These are phyloP conservation scores for Garrulus glandarius DNA, from an alignment of 2,797 vertebrate species.

Conservation along the genomic window DNA sequence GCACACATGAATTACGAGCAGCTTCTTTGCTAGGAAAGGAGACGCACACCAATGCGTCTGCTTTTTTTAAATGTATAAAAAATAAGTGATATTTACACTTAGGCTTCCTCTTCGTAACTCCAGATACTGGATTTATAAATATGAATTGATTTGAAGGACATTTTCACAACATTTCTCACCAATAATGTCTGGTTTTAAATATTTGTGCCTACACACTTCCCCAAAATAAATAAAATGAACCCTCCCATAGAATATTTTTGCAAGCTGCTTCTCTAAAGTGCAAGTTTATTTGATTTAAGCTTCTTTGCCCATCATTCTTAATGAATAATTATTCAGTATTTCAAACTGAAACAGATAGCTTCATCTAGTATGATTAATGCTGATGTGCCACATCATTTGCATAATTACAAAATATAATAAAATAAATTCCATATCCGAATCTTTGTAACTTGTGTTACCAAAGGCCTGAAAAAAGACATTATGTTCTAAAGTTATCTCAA, in stretches of 20 bases:
- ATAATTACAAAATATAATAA: constrained; percentile 71
- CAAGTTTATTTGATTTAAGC: constrained; percentile 67
- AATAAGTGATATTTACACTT: background rate
- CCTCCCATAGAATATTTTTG: background rate
- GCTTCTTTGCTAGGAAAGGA: background rate
- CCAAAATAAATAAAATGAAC: background rate
- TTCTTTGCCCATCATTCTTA: constrained; percentile 50
- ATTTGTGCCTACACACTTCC: background rate
- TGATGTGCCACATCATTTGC: constrained; percentile 63
- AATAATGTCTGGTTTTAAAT: constrained; percentile 12
- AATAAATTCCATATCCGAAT: constrained; percentile 43
- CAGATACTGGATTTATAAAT: background rate
- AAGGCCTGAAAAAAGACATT: background rate
- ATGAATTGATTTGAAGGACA: background rate
- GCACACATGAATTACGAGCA: background rate
- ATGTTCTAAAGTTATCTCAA: background rate
- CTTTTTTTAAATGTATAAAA: background rate
- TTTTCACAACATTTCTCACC: background rate
- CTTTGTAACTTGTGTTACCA: constrained; percentile 16
- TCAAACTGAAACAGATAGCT: constrained; percentile 53
- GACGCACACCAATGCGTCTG: background rate
- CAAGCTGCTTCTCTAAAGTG: constrained; percentile 48
- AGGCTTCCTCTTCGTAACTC: background rate
- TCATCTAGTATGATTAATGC: constrained; percentile 69
- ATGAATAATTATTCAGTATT: constrained; percentile 70